Percentiles rank a stretch among this genome's conserved stretches.
Evolutionary conservation across 1,140 invertebrate genomes (phyloP).

Genomic region (Calosoma granatense): DNA sequence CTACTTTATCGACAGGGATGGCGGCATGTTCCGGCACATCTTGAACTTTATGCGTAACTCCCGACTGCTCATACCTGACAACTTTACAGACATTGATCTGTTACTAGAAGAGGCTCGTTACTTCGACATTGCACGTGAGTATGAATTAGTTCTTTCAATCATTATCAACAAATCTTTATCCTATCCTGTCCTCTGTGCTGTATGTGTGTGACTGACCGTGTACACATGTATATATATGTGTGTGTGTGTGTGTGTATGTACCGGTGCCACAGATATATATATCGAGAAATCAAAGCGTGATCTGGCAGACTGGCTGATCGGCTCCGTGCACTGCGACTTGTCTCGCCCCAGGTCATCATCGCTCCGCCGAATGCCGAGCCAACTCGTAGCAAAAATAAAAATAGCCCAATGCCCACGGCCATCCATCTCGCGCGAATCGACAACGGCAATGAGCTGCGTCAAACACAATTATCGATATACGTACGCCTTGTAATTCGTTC

Average conservation of each 20-base stretch:
- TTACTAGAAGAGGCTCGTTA: slow-evolving; percentile 87
- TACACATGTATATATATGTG: no score
- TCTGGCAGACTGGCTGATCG: no score
- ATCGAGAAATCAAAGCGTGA: not conserved
- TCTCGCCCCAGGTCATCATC: not conserved
- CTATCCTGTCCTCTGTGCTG: no score
- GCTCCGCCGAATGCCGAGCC: not conserved
- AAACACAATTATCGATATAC: not conserved
- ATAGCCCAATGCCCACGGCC: not conserved
- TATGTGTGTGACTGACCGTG: not conserved
- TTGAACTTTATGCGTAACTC: slow-evolving; percentile 92
- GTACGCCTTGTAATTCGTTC: no score
- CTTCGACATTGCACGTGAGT: slow-evolving; percentile 80
- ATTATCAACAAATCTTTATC: no score
- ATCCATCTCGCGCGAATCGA: not conserved
- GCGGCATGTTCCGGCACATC: slow-evolving; percentile 91
- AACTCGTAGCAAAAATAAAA: not conserved
- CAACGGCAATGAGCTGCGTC: not conserved
- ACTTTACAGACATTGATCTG: slow-evolving; percentile 80
- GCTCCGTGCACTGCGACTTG: no score
- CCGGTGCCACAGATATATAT: no score
- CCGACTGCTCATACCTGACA: slow-evolving; percentile 72
- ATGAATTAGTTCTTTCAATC: not conserved
- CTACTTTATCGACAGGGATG: slow-evolving; percentile 95
- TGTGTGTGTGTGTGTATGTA: no score